These are phyloP conservation scores for Pteropus alecto DNA, from an alignment of 2,113 vertebrate species.

Conservation along the genomic window DNA sequence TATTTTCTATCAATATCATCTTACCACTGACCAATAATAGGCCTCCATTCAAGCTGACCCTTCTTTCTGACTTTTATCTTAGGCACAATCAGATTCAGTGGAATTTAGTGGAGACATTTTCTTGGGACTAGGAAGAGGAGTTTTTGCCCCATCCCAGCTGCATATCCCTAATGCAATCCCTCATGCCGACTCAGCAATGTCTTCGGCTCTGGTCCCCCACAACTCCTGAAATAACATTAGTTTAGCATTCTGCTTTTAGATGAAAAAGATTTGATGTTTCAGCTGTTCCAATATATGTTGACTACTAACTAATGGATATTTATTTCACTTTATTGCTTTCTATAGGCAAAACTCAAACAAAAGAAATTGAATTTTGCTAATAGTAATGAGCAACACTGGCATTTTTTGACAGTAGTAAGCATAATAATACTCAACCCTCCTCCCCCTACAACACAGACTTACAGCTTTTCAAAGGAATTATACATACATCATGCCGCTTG, in stretches of 20 bases:
- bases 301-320: conserved; percentile 57
- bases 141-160: background rate
- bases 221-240: conserved; percentile 39
- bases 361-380: conserved; percentile 72
- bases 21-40: conserved; percentile 73
- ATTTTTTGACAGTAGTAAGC: conserved; percentile 45
- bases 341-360: conserved; percentile 70
- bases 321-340: conserved; percentile 66
- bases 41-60: conserved; percentile 71
- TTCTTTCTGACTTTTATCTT: conserved; percentile 75
- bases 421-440: background rate
- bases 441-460: background rate
- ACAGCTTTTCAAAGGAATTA: background rate
- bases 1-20: conserved; percentile 79
- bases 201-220: too few species aligned
- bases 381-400: conserved; percentile 49
- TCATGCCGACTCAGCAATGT: background rate
- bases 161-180: background rate
- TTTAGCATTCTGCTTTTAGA: conserved; percentile 69
- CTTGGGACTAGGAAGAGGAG: conserved; percentile 5
- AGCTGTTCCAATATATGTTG: conserved; percentile 53
- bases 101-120: conserved; percentile 59
- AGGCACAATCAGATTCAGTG: conserved; percentile 64
- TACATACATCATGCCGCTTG: background rate
- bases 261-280: conserved; percentile 59